Evolutionary conservation across 2,113 vertebrate genomes (phyloP).

Genomic region (Pholis gunnellus): DNA sequence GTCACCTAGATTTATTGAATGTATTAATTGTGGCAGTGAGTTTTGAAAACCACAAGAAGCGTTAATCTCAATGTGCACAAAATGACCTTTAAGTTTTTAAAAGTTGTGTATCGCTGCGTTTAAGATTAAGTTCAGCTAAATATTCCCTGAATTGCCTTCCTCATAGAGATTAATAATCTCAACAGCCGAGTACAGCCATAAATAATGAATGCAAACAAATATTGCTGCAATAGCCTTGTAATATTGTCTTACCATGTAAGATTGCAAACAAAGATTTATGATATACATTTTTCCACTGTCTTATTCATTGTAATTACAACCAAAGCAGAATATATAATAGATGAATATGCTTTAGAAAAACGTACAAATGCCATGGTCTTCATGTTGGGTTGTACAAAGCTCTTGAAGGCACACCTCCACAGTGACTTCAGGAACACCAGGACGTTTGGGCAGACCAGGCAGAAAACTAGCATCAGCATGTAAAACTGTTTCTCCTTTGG

Average conservation of each 20-base stretch:
- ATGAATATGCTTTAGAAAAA: slow-evolving; percentile 20
- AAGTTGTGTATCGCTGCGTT: neutral
- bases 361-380: slow-evolving; percentile 78
- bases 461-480: slow-evolving; percentile 82
- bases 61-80: neutral
- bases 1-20: neutral
- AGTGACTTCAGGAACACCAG: slow-evolving; percentile 84
- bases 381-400: slow-evolving; percentile 76
- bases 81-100: neutral
- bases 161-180: neutral
- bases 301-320: neutral
- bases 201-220: neutral
- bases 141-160: neutral
- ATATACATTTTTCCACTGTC: neutral
- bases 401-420: slow-evolving; percentile 85
- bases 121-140: neutral
- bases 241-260: neutral
- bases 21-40: neutral
- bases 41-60: neutral
- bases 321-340: neutral
- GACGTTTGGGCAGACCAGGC: slow-evolving; percentile 81
- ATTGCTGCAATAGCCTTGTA: neutral
- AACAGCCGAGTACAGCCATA: neutral
- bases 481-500: slow-evolving; percentile 79
- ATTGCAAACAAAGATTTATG: neutral